Percentiles rank a stretch among this genome's conserved stretches.
Evolutionary conservation across 2,797 vertebrate genomes (phyloP).

Genomic region (Hyperoplus immaculatus): DNA sequence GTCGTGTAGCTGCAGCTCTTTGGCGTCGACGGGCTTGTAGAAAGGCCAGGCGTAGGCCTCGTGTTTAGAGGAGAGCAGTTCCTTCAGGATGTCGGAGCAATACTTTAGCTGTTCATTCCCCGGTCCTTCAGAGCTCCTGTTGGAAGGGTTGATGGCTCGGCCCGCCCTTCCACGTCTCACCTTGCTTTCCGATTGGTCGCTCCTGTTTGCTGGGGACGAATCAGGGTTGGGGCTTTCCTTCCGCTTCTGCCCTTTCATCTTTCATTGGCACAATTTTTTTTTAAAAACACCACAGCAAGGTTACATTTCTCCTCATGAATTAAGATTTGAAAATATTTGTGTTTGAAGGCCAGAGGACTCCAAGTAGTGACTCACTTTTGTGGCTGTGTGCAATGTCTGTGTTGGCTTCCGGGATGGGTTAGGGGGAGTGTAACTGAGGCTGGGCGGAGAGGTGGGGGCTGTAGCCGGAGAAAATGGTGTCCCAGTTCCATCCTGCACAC

Average conservation of each 20-base stretch:
- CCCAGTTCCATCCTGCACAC: conserved; percentile 19
- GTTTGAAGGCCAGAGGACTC: not conserved
- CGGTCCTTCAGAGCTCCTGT: conserved; percentile 77
- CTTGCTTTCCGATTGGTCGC: conserved; percentile 86
- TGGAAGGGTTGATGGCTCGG: conserved; percentile 86
- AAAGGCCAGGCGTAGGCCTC: conserved; percentile 95
- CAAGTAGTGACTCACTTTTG: conserved; percentile 87
- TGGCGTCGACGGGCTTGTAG: conserved; percentile 93
- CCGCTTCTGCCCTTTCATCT: conserved; percentile 93
- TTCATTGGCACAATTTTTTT: conserved; percentile 3
- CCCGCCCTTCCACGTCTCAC: conserved; percentile 85
- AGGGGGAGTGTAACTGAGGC: conserved; percentile 84
- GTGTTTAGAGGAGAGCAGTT: conserved; percentile 96
- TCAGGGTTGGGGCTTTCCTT: conserved; percentile 83
- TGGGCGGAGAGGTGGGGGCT: conserved; percentile 85
- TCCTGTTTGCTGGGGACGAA: conserved; percentile 85
- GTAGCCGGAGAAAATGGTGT: conserved; percentile 77
- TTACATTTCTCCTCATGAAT: not conserved
- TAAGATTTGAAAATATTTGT: not conserved
- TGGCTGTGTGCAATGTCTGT: conserved; percentile 83
- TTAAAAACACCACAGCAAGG: conserved; percentile 5
- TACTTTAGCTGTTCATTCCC: conserved; percentile 90
- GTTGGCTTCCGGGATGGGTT: conserved; percentile 86
- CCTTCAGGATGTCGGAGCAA: conserved; percentile 93
- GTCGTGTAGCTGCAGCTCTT: conserved; percentile 93